A percentile compares a stretch with the other conserved stretches of the same genome.
phyloP scores from a whole-genome alignment of 2,888 invertebrate species.

The Laspeyria flexula region DNA sequence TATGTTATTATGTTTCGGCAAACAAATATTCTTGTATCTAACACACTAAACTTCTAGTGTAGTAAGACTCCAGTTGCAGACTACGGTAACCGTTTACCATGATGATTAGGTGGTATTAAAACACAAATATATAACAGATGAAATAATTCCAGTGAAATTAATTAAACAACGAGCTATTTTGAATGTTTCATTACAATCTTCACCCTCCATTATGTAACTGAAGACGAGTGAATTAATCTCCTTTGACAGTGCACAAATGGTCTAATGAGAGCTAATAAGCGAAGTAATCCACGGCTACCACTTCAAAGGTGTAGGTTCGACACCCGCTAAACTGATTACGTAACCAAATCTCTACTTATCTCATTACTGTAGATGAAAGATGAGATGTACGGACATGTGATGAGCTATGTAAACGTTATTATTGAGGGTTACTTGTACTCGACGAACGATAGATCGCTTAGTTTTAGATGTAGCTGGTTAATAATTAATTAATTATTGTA shows the following conservation, averaged over 20 bases:
- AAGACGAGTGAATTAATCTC: neutral
- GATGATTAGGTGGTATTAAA: no score
- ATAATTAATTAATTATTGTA: no score
- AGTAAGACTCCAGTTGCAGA: no score
- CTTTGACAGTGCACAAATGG: neutral
- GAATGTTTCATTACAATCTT: neutral
- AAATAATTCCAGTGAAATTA: no score
- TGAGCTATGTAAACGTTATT: neutral
- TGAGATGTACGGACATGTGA: neutral
- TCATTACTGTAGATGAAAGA: conserved; percentile 37
- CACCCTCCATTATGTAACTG: neutral
- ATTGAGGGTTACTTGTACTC: no score
- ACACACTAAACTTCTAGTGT: no score
- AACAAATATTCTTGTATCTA: no score
- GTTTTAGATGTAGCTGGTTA: no score
- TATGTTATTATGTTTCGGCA: no score
- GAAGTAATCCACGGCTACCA: neutral
- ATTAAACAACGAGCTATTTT: neutral
- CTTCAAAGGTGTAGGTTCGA: conserved; percentile 1
- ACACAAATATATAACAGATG: no score
- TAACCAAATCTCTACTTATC: conserved; percentile 16
- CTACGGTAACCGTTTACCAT: no score
- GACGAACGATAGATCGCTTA: no score
- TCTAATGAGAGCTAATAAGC: conserved; percentile 4
- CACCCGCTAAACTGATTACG: conserved; percentile 18